Evolutionary conservation across 2,797 vertebrate genomes (phyloP).

Genomic region (Knipowitschia caucasica): DNA sequence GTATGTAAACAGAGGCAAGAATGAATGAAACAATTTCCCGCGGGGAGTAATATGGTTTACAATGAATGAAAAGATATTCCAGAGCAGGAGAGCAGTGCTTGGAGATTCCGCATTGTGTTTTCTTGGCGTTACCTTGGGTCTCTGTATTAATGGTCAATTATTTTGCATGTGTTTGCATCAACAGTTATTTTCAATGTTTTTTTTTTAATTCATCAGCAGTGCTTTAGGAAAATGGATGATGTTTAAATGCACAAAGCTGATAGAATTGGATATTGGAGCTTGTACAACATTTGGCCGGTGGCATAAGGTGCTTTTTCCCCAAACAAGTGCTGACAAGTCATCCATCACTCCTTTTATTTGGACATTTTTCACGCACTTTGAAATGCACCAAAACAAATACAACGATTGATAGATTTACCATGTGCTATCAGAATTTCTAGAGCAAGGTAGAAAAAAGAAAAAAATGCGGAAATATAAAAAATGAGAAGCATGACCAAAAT

Average conservation of each 20-base stretch:
- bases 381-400: slow-evolving; percentile 42
- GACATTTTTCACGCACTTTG: slow-evolving; percentile 7
- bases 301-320: background rate
- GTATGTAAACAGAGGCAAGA: too few species aligned
- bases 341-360: background rate
- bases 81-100: too few species aligned
- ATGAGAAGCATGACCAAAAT: slow-evolving; percentile 69
- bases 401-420: slow-evolving; percentile 50
- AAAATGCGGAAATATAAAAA: background rate
- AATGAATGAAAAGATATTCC: too few species aligned
- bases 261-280: background rate
- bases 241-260: background rate
- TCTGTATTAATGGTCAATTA: too few species aligned
- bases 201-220: too few species aligned
- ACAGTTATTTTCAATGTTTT: too few species aligned
- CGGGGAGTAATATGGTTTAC: too few species aligned
- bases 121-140: too few species aligned
- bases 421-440: slow-evolving; percentile 37
- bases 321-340: background rate
- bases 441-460: background rate
- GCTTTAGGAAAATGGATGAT: too few species aligned
- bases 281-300: background rate
- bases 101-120: too few species aligned
- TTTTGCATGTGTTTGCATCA: too few species aligned
- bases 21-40: too few species aligned